These are phyloP conservation scores for Rhinoderma darwinii DNA, from an alignment of 2,113 vertebrate species.

Conservation along the genomic window DNA sequence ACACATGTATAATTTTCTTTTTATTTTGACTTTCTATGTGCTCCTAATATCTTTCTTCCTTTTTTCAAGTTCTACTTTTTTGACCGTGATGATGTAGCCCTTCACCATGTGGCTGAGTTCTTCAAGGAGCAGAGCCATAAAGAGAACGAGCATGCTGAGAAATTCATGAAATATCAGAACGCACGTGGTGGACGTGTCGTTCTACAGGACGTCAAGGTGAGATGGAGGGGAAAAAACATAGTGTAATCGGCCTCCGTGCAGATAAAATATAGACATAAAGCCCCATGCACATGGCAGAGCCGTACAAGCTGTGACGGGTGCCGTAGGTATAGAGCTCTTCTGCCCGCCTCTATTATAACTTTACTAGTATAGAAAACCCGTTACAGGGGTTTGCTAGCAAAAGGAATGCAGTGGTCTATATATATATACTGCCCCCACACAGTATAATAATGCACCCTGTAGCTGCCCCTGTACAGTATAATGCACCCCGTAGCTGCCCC, in stretches of 20 bases:
- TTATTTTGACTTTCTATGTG: background rate
- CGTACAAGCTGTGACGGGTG: too few relatives aligned
- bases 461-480: too few relatives aligned
- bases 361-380: too few relatives aligned
- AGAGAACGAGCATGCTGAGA: conserved; percentile 78
- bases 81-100: conserved; percentile 80
- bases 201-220: conserved; percentile 80
- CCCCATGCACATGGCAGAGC: too few relatives aligned
- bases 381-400: too few relatives aligned
- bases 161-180: conserved; percentile 79
- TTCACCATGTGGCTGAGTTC: conserved; percentile 77
- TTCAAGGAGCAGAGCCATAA: conserved; percentile 80
- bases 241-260: background rate
- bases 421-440: too few relatives aligned
- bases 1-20: background rate
- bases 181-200: conserved; percentile 77
- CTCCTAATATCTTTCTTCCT: background rate
- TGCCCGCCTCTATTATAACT: too few relatives aligned
- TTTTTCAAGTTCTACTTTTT: conserved; percentile 76
- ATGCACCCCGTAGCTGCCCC: too few relatives aligned
- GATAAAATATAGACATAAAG: background rate
- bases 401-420: too few relatives aligned
- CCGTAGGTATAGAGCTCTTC: background rate
- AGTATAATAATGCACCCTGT: too few relatives aligned
- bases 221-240: too few relatives aligned